These are phyloP conservation scores for Erythrolamprus reginae DNA, from an alignment of 2,113 vertebrate species.

Conservation along the genomic window DNA sequence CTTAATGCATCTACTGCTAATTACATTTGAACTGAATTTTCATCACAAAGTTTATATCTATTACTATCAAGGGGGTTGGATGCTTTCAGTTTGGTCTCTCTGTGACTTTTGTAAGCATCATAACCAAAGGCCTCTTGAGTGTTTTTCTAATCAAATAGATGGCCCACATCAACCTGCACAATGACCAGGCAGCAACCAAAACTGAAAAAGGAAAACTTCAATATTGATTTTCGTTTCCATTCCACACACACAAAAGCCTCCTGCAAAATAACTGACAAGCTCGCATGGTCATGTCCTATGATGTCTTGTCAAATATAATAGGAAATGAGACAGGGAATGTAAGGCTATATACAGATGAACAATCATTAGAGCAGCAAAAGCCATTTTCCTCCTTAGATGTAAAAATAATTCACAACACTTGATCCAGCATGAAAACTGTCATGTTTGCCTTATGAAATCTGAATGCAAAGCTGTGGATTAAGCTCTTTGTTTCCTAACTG, in stretches of 20 bases:
- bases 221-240: background rate
- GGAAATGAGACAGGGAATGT: background rate
- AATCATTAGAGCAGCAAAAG: background rate
- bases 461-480: background rate
- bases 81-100: background rate
- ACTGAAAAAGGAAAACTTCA: background rate
- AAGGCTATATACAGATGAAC: background rate
- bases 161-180: background rate
- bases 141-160: background rate
- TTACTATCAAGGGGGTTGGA: background rate
- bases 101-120: background rate
- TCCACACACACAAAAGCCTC: background rate
- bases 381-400: background rate
- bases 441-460: background rate
- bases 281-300: background rate
- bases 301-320: background rate
- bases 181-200: background rate
- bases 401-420: background rate
- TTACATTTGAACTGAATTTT: slow-evolving; percentile 26
- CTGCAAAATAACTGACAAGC: background rate
- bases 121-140: background rate
- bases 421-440: background rate
- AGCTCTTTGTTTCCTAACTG: background rate
- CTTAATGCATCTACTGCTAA: slow-evolving; percentile 19
- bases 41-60: slow-evolving; percentile 13